phyloP scores from a whole-genome alignment of 2,797 vertebrate species.

The Ispidina lecontei region DNA sequence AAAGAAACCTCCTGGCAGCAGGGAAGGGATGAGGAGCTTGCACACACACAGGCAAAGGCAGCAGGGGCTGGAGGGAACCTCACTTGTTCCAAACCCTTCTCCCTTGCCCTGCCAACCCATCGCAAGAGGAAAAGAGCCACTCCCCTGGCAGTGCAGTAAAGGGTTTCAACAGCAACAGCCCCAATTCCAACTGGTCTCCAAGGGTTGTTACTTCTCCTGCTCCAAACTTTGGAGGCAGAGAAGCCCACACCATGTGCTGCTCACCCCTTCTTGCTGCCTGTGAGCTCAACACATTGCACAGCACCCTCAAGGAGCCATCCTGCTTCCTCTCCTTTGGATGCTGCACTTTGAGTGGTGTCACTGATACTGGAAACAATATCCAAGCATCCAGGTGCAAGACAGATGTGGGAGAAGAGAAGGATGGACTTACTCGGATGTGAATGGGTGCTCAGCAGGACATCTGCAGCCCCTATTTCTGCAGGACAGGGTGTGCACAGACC shows the following conservation, averaged over 20 bases:
- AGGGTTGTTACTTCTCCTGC: not conserved
- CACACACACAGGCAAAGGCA: accelerated
- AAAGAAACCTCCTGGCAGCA: conserved; percentile 55
- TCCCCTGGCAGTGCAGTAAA: not conserved
- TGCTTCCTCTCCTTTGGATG: not conserved
- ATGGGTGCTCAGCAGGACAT: not conserved
- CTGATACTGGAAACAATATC: not conserved
- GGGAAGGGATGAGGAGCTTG: not conserved
- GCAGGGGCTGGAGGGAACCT: not conserved
- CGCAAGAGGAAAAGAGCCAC: not conserved
- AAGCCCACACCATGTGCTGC: accelerated
- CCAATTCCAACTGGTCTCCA: not conserved
- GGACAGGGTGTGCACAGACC: accelerated
- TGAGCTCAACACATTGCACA: accelerated
- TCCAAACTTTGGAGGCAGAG: not conserved
- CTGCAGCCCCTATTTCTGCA: not conserved
- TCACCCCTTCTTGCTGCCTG: not conserved
- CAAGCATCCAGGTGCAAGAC: not conserved
- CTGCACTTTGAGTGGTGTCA: not conserved
- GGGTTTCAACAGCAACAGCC: not conserved
- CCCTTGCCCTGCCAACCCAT: not conserved
- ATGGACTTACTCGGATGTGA: not conserved
- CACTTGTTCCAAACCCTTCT: not conserved
- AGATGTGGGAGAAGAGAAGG: not conserved
- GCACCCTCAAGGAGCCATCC: not conserved